Evolutionary conservation across 2,113 vertebrate genomes (phyloP).

Genomic region (Mobula hypostoma): DNA sequence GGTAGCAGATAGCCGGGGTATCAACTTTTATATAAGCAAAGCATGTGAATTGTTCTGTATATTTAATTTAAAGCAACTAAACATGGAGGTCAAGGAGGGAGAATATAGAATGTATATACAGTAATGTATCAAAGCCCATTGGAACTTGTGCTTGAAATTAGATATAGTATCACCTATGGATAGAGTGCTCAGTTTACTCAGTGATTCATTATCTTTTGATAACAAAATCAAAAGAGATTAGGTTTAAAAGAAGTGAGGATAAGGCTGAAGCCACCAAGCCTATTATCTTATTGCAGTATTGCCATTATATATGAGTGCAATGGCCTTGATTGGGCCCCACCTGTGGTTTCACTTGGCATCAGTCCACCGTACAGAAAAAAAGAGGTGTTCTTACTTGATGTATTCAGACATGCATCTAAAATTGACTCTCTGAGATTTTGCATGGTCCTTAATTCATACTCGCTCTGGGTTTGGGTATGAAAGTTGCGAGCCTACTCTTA

Average conservation of each 20-base stretch:
- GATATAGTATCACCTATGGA: neutral
- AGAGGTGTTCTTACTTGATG: neutral
- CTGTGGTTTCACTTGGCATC: slow-evolving; percentile 12
- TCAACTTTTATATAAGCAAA: neutral
- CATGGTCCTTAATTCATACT: neutral
- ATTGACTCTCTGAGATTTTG: neutral
- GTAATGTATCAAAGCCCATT: neutral
- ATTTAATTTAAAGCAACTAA: too few species aligned
- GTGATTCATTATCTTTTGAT: neutral
- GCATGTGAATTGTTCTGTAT: too few species aligned
- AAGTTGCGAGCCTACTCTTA: neutral
- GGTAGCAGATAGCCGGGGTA: neutral
- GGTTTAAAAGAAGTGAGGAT: neutral
- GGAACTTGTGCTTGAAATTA: neutral
- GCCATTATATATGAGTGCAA: neutral
- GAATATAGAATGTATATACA: neutral
- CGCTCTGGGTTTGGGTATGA: neutral
- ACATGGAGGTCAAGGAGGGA: neutral
- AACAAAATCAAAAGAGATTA: neutral
- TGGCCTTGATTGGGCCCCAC: neutral
- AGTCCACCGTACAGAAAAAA: neutral
- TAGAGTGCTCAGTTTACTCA: neutral
- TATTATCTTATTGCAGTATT: neutral
- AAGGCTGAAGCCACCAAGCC: neutral
- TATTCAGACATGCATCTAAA: neutral